Evolutionary conservation across 2,797 vertebrate genomes (phyloP).

Genomic region (Silurus lanzhouensis): DNA sequence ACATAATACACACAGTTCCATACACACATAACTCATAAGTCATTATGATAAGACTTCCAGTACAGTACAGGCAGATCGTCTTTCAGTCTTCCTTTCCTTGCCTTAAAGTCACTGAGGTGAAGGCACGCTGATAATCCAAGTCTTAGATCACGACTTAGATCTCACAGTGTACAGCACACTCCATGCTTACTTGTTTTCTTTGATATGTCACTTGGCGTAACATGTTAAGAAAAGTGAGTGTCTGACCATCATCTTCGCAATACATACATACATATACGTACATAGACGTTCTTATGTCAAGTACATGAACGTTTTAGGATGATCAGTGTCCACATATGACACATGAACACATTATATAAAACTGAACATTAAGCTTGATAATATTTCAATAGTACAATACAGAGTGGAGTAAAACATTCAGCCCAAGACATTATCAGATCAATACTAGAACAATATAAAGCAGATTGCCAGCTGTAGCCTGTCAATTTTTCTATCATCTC

Average conservation of each 20-base stretch:
- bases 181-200: constrained; percentile 16
- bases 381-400: constrained; percentile 42
- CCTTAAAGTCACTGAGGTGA: constrained; percentile 44
- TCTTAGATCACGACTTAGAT: not conserved
- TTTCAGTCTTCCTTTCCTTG: constrained; percentile 24
- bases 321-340: constrained; percentile 30
- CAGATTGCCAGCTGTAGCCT: constrained; percentile 15
- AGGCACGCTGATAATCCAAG: constrained; percentile 26
- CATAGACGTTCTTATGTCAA: constrained; percentile 26
- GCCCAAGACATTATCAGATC: constrained; percentile 29
- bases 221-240: constrained; percentile 12
- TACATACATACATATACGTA: not conserved
- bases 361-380: constrained; percentile 12
- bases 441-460: constrained; percentile 9
- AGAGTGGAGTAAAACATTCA: constrained; percentile 20
- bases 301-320: constrained; percentile 35
- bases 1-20: constrained; percentile 45
- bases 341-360: constrained; percentile 5
- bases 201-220: constrained; percentile 19
- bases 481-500: constrained; percentile 28
- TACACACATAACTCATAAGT: constrained; percentile 42
- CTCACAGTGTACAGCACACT: constrained; percentile 24
- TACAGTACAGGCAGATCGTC: constrained; percentile 47
- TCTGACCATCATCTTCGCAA: constrained; percentile 26
- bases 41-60: constrained; percentile 42